These are phyloP conservation scores for Ranitomeya variabilis DNA, from an alignment of 2,113 vertebrate genomes.

Conservation along the genomic window DNA sequence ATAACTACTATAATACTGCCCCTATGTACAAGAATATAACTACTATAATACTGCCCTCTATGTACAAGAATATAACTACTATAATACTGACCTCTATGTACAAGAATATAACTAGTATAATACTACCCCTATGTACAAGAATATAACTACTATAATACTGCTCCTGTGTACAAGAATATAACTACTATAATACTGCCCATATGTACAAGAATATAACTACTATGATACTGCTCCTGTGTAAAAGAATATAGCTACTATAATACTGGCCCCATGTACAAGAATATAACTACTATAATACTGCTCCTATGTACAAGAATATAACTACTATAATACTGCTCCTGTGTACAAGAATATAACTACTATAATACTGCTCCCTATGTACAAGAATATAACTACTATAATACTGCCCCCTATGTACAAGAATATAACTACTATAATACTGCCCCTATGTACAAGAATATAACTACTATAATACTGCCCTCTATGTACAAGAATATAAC, in stretches of 20 bases:
- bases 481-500: too few species aligned
- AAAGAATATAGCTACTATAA: conserved; percentile 20
- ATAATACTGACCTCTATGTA: conserved; percentile 4
- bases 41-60: neutral
- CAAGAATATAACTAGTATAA: conserved; percentile 22
- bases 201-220: conserved; percentile 19
- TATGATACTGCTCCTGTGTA: conserved; percentile 1
- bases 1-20: conserved; percentile 16
- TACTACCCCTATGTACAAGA: neutral
- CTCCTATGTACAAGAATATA: neutral
- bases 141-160: conserved; percentile 18
- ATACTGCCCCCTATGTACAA: neutral
- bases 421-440: too few species aligned
- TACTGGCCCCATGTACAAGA: neutral
- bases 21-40: too few species aligned
- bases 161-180: conserved; percentile 1
- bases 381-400: neutral
- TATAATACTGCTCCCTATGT: conserved; percentile 18
- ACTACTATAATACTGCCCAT: conserved; percentile 18
- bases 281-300: conserved; percentile 13
- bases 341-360: conserved; percentile 17
- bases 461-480: too few species aligned
- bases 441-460: too few species aligned
- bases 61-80: conserved; percentile 12
- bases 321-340: conserved; percentile 8